Base-by-base conservation (phyloP, 2,888 invertebrate genomes). In the Quadriops clusia region DNA sequence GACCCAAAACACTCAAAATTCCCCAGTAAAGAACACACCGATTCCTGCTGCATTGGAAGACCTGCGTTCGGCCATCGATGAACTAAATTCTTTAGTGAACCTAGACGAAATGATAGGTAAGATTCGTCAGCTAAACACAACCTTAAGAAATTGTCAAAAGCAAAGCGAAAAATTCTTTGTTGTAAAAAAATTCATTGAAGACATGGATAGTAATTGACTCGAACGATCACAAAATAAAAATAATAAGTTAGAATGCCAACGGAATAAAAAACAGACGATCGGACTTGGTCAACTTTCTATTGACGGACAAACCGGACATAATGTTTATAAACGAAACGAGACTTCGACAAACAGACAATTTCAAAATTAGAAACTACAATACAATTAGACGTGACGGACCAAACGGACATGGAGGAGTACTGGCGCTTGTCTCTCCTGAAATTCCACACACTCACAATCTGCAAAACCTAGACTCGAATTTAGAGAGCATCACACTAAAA, bases 321-420 rank as follows among this genome's bases (percentile, higher is more conserved):
- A 23, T 40, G 16, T 4, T 33, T 16, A 15, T 37, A 7, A 39
- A 39, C 24, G 37, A 39, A 35, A 34, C 33, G 3, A 34, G 35
- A 28, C 7, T 29, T 9, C 17, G 11, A 5, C n/a, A 18, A 11
- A 23, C 24, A 23, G 9, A 9, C 16, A 17, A 28, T 13, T 25
- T 32, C 9, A 20, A 29, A 2, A 17, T 40, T n/a, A 13, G 1
- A 5, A 33, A 34, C 4, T 40, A 22, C 12, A 14, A 8, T 9
- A n/a, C 15, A 5, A 8, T 14, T 16, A n/a, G 23, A 3, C 23
- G 25, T 10, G 24, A 30, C 20, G 17, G 11, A 6, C 13, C 24
- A 9, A 17, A 25, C 9, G 5, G 24, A 4, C 10, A 9, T 3
- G 13, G 30, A 8, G 30, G 30, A 27, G 30, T 30, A 7, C 24